phyloP scores from a whole-genome alignment of 2,888 invertebrate species.

The Chymomyza fuscimana region DNA sequence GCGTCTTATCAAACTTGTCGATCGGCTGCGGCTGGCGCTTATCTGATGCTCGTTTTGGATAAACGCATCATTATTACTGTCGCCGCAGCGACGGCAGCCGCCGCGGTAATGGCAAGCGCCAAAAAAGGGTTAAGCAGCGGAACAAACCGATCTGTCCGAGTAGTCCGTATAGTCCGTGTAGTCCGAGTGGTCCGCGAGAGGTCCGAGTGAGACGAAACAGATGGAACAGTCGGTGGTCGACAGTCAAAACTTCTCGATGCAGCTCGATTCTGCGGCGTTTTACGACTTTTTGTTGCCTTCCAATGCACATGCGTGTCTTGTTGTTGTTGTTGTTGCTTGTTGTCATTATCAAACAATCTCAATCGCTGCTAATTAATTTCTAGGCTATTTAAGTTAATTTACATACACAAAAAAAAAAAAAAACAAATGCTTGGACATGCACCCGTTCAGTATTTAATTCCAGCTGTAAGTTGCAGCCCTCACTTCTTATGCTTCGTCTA shows the following conservation, averaged over 20 bases:
- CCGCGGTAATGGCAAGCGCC: slow-evolving; percentile 29
- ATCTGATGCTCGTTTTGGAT: slow-evolving; percentile 77
- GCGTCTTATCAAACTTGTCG: slow-evolving; percentile 73
- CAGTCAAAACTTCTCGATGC: neutral
- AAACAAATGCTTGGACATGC: slow-evolving; percentile 48
- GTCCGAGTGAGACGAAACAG: neutral
- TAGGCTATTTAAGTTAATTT: slow-evolving; percentile 73
- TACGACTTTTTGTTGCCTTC: neutral
- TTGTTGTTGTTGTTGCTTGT: slow-evolving; percentile 31
- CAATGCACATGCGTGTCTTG: too few species aligned
- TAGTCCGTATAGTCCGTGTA: neutral
- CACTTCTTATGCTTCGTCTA: neutral
- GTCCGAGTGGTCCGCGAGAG: too few species aligned
- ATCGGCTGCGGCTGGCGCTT: slow-evolving; percentile 63
- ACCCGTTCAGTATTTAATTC: slow-evolving; percentile 17
- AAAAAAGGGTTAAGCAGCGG: slow-evolving; percentile 44
- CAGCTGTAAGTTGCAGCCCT: slow-evolving; percentile 30
- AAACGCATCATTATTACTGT: slow-evolving; percentile 77
- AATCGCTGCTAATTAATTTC: slow-evolving; percentile 75
- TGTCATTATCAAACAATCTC: slow-evolving; percentile 69
- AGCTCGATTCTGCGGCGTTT: neutral
- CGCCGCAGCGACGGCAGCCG: slow-evolving; percentile 53
- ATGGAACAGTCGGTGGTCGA: slow-evolving; percentile 10
- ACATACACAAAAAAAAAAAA: slow-evolving; percentile 48
- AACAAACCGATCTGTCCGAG: slow-evolving; percentile 55